Conservation (phyloP, 2,113 vertebrate genomes). For the Ochotona princeps region DNA sequence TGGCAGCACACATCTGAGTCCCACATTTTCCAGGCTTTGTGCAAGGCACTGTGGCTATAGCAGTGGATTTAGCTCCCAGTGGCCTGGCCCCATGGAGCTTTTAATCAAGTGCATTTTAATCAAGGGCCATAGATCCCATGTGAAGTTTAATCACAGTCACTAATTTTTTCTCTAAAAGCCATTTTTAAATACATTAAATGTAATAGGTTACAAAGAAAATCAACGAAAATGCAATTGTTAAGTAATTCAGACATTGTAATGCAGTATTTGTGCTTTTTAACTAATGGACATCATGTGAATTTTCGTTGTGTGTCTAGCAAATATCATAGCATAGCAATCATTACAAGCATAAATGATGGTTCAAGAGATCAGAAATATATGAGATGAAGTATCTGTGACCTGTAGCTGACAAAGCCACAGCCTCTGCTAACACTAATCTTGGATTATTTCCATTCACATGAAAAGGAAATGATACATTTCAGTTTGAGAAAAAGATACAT, state of each 20-base stretch:
- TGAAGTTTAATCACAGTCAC: not conserved
- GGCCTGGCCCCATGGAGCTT: not conserved
- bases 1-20: not conserved
- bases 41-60: not conserved
- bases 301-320: not conserved
- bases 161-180: not conserved
- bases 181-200: constrained; percentile 11
- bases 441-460: not conserved
- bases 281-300: not conserved
- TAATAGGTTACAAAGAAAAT: constrained; percentile 9
- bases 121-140: not conserved
- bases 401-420: not conserved
- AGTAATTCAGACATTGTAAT: not conserved
- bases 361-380: not conserved
- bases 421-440: not conserved
- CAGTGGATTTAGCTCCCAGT: not conserved
- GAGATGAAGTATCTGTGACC: not conserved
- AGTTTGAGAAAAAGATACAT: not conserved
- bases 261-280: not conserved
- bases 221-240: not conserved
- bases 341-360: not conserved
- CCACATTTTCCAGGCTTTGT: not conserved
- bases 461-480: constrained; percentile 5
- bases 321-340: not conserved
- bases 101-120: not conserved